Conservation (phyloP, 2,888 invertebrate species). For the Xanthostigma xanthostigma region DNA sequence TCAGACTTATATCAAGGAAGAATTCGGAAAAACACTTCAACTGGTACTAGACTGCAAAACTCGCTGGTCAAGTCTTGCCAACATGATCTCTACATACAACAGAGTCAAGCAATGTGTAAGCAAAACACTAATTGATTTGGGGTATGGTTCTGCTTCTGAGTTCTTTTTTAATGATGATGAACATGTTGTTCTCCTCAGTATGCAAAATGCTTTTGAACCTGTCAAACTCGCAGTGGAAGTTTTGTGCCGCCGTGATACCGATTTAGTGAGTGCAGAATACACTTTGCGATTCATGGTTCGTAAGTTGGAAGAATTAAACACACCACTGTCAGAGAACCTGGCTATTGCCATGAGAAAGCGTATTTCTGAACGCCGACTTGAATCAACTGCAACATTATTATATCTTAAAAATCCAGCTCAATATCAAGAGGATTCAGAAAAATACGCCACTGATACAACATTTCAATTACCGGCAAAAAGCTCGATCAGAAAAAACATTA, state of each 20-base stretch:
- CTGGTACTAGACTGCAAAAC: slow-evolving; percentile 9
- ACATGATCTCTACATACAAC: too few relatives aligned
- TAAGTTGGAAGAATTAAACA: slow-evolving; percentile 1
- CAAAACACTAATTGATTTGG: too few relatives aligned
- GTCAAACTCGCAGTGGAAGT: too few relatives aligned
- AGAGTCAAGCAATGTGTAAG: too few relatives aligned
- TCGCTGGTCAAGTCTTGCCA: slow-evolving; percentile 5
- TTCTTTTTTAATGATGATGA: too few relatives aligned
- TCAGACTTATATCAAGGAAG: too few relatives aligned
- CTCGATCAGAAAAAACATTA: background rate
- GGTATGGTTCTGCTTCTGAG: too few relatives aligned
- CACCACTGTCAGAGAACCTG: background rate
- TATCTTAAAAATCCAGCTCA: slow-evolving; percentile 2
- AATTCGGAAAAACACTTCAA: slow-evolving; percentile 6
- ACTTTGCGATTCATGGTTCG: slow-evolving; percentile 7
- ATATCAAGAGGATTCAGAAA: slow-evolving; percentile 1
- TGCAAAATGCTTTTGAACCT: too few relatives aligned
- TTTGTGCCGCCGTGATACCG: slow-evolving; percentile 2
- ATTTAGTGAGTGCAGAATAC: slow-evolving; percentile 8
- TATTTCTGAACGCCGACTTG: background rate
- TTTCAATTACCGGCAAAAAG: slow-evolving; percentile 1
- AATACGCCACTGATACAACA: background rate
- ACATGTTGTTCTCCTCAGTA: too few relatives aligned
- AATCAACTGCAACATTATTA: background rate
- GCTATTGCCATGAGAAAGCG: background rate